Evolutionary conservation across 2,797 vertebrate genomes (phyloP).

Genomic region (Ciconia nigra): DNA sequence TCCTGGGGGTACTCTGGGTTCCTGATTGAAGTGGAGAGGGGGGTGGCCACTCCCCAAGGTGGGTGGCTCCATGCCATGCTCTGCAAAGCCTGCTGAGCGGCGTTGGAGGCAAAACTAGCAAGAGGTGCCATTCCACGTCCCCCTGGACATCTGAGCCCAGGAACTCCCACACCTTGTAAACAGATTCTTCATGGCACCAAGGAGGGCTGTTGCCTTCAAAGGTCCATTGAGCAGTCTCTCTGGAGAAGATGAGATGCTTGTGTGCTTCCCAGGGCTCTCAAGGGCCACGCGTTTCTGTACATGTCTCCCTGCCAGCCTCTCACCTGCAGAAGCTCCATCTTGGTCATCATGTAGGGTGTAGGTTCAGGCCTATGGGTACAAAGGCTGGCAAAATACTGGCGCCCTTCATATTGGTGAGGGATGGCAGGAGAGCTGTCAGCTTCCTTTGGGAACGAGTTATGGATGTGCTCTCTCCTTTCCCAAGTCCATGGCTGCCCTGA

Average conservation of each 20-base stretch:
- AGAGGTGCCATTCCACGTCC: not conserved
- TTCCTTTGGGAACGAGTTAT: not conserved
- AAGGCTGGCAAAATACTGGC: not conserved
- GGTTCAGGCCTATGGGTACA: not conserved
- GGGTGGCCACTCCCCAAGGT: not conserved
- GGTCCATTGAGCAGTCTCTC: not conserved
- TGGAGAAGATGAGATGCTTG: not conserved
- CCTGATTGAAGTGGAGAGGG: not conserved
- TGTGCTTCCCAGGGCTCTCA: not conserved
- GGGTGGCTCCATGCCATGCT: not conserved
- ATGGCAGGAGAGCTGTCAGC: not conserved
- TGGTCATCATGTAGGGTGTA: not conserved
- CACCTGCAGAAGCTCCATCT: not conserved
- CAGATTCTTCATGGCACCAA: not conserved
- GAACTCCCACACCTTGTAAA: not conserved
- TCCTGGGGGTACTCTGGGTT: not conserved
- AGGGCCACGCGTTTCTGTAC: fast-evolving
- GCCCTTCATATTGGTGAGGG: not conserved
- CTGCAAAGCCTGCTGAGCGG: not conserved
- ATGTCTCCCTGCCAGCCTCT: not conserved
- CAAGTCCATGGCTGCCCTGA: not conserved
- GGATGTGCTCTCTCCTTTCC: not conserved
- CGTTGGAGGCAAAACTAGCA: not conserved
- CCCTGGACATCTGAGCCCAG: not conserved
- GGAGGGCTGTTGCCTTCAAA: not conserved